Conservation (phyloP, 2,797 vertebrate species). For the Eulemur albifrons region DNA sequence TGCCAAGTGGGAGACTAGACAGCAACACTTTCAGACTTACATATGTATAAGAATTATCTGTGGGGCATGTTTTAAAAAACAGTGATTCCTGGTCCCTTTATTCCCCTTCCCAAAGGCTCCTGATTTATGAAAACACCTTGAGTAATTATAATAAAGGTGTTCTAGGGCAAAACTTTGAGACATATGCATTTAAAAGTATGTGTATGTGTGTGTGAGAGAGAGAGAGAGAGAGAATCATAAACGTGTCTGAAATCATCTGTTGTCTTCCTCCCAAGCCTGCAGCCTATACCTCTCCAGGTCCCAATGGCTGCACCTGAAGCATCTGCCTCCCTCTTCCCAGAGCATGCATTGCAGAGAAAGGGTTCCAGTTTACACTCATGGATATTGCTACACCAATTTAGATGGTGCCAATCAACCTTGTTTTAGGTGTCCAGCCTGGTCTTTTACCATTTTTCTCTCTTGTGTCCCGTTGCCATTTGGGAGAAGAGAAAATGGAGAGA, state of each 20-base stretch:
- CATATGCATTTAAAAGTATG: neutral
- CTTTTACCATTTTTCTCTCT: neutral
- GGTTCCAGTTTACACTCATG: neutral
- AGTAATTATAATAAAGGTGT: neutral
- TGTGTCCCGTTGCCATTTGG: neutral
- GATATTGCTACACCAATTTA: neutral
- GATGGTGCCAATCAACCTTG: neutral
- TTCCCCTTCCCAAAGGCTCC: neutral
- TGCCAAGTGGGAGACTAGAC: neutral
- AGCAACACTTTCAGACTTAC: neutral
- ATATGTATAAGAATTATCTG: neutral
- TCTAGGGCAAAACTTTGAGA: neutral
- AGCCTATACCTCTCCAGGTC: neutral
- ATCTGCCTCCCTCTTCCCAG: neutral
- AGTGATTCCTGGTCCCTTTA: neutral
- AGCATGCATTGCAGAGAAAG: neutral
- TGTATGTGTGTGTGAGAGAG: neutral
- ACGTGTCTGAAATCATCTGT: accelerated
- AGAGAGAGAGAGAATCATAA: neutral
- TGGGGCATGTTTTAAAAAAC: neutral
- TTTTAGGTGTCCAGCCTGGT: neutral
- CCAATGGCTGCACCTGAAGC: neutral
- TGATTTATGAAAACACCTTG: neutral
- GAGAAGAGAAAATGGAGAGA: neutral
- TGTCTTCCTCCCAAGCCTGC: accelerated